A percentile compares a stretch with the other conserved stretches of the same genome.
Conservation (phyloP, 2,113 vertebrate genomes). For the Rhagologus leucostigma region DNA sequence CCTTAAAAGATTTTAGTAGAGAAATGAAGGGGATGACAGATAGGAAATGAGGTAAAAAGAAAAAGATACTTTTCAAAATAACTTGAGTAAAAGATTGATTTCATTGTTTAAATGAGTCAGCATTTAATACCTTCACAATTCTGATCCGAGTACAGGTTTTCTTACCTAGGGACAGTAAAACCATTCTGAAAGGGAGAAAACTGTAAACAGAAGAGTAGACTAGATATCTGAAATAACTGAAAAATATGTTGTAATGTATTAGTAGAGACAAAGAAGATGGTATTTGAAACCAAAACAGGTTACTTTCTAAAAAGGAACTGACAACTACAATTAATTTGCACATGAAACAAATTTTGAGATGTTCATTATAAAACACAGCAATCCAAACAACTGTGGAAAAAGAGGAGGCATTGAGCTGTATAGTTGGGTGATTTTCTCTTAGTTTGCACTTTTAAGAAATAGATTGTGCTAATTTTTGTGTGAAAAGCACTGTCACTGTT, state of each 20-base stretch:
- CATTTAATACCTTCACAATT: not conserved
- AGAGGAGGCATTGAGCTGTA: not conserved
- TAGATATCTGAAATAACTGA: not conserved
- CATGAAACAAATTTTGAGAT: not conserved
- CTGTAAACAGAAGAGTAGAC: not conserved
- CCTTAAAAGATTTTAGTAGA: not conserved
- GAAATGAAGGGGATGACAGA: not conserved
- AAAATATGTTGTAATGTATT: not conserved
- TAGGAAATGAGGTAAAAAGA: not conserved
- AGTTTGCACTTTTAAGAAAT: not conserved
- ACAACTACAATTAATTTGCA: not conserved
- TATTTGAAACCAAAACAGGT: not conserved
- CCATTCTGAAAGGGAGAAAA: not conserved
- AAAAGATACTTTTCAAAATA: not conserved
- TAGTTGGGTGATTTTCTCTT: not conserved
- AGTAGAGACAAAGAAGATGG: not conserved
- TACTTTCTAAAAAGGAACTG: not conserved
- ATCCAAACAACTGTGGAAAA: not conserved
- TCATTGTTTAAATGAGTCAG: not conserved
- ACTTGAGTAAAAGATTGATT: not conserved
- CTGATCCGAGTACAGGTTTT: not conserved
- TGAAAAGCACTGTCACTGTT: not conserved
- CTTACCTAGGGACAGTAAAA: not conserved
- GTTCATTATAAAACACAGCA: not conserved
- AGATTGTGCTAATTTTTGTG: not conserved